Percentiles rank a stretch among this genome's conserved stretches.
Conservation (phyloP, 2,888 invertebrate genomes). For the Nebria salina region DNA sequence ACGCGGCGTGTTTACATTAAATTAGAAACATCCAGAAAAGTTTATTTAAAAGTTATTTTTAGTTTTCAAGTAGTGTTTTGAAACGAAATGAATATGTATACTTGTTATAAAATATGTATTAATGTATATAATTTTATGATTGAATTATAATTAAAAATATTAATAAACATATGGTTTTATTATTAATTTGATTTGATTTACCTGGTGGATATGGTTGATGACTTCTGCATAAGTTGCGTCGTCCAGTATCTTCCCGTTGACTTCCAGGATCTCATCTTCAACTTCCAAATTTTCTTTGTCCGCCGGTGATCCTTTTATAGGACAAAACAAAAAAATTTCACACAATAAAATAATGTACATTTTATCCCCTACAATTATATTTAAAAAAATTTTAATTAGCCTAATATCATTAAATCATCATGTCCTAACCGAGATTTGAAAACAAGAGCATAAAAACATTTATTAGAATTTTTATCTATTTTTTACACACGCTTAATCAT, state of each 20-base stretch:
- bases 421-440: no score
- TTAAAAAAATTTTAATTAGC: no score
- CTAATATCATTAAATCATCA: no score
- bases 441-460: no score
- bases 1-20: no score
- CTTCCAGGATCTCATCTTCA: conserved; percentile 97
- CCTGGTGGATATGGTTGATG: conserved; percentile 95
- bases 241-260: conserved; percentile 92
- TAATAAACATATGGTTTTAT: neutral
- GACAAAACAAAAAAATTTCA: neutral
- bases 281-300: conserved; percentile 94
- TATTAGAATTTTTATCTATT: no score
- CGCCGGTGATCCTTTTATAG: conserved; percentile 80
- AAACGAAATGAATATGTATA: no score
- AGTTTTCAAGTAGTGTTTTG: no score
- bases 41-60: no score
- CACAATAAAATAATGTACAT: neutral
- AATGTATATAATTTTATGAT: neutral
- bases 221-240: conserved; percentile 93
- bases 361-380: neutral
- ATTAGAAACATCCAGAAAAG: no score
- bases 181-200: conserved; percentile 59
- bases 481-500: no score
- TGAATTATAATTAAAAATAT: neutral
- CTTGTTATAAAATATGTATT: no score